Percentiles rank a stretch among this genome's conserved stretches.
Evolutionary conservation across 2,113 vertebrate species (phyloP).

Genomic region (Amia ocellicauda): DNA sequence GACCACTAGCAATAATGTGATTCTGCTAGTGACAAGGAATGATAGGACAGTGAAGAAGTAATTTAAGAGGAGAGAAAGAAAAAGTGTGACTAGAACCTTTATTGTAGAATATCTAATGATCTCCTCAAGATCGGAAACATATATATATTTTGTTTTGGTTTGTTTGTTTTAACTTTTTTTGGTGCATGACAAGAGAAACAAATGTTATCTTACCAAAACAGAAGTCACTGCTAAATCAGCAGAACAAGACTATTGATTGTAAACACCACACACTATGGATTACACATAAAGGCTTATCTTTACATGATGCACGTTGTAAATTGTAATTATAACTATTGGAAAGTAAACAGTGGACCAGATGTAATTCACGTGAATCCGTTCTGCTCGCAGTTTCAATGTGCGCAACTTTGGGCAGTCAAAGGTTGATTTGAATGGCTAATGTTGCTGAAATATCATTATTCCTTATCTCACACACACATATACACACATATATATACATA

Average conservation of each 20-base stretch:
- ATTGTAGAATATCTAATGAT: slow-evolving; percentile 88
- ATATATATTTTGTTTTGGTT: too few relatives aligned
- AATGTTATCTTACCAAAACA: slow-evolving; percentile 86
- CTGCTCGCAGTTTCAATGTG: background rate
- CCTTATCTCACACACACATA: too few relatives aligned
- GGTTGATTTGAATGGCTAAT: too few relatives aligned
- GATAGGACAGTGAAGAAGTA: slow-evolving; percentile 75
- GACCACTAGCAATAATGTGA: slow-evolving; percentile 60
- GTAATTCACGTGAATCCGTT: slow-evolving; percentile 47
- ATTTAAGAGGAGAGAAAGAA: slow-evolving; percentile 74
- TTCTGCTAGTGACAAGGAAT: slow-evolving; percentile 55
- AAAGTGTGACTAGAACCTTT: slow-evolving; percentile 66
- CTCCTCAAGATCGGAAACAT: slow-evolving; percentile 71
- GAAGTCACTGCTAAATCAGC: slow-evolving; percentile 82
- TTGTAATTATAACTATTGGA: slow-evolving; percentile 59
- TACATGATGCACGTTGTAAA: slow-evolving; percentile 59
- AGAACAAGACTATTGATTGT: slow-evolving; percentile 87
- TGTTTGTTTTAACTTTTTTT: slow-evolving; percentile 51
- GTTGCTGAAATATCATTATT: too few relatives aligned
- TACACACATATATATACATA: too few relatives aligned
- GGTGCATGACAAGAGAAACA: slow-evolving; percentile 79
- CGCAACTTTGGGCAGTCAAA: too few relatives aligned
- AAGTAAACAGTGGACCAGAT: slow-evolving; percentile 56
- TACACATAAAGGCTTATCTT: slow-evolving; percentile 63
- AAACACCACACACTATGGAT: slow-evolving; percentile 72